These are phyloP conservation scores for Agrotis ipsilon DNA, from an alignment of 2,888 invertebrate genomes.

Conservation along the genomic window DNA sequence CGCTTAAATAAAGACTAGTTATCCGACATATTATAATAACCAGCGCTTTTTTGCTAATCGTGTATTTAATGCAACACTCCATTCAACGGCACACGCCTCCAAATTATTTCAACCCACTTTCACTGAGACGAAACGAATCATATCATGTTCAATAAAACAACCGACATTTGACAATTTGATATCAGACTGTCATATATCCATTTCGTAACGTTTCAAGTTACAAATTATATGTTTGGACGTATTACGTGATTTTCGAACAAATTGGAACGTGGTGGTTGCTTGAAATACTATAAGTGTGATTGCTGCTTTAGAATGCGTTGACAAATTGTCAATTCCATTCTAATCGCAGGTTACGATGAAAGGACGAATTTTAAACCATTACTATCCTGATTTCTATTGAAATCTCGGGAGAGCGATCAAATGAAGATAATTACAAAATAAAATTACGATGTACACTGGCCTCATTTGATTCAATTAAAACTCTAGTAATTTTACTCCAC, in stretches of 20 bases:
- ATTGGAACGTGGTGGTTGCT: constrained; percentile 27
- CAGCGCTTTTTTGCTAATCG: constrained; percentile 54
- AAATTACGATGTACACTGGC: neutral
- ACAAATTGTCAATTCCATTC: constrained; percentile 15
- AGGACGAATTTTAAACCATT: neutral
- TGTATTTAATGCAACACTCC: constrained; percentile 49
- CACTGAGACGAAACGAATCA: constrained; percentile 57
- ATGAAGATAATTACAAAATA: neutral
- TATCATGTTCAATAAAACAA: constrained; percentile 59
- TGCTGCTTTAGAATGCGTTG: constrained; percentile 14
- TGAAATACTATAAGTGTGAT: constrained; percentile 21
- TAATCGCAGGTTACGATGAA: neutral
- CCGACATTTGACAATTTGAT: constrained; percentile 62
- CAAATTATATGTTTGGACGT: constrained; percentile 51
- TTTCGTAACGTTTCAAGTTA: constrained; percentile 58
- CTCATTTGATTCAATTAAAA: constrained; percentile 29
- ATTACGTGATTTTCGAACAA: constrained; percentile 49
- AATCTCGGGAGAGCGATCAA: neutral
- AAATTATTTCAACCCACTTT: constrained; percentile 73
- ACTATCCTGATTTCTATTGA: neutral
- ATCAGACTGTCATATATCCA: constrained; percentile 44
- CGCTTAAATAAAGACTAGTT: constrained; percentile 24
- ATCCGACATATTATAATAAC: constrained; percentile 35
- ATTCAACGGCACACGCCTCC: constrained; percentile 63
- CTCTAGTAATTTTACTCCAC: constrained; percentile 6